Evolutionary conservation across 1,140 invertebrate species (phyloP).

Genomic region (Polypedilum pembai): DNA sequence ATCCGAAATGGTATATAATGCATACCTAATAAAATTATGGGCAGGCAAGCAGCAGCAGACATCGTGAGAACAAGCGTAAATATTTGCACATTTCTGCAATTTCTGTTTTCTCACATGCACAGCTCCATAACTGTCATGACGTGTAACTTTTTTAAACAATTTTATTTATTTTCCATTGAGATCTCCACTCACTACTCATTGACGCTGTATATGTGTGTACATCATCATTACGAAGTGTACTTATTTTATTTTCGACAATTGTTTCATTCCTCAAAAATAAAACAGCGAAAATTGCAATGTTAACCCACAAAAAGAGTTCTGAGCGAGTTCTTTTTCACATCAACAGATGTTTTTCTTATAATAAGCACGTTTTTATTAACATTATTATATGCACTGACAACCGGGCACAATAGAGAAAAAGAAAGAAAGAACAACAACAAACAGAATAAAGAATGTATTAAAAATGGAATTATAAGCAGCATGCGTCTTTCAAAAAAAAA

Average conservation of each 20-base stretch:
- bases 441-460: constrained; percentile 14
- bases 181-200: not conserved
- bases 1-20: constrained; percentile 6
- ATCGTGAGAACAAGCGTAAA: constrained; percentile 24
- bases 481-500: constrained; percentile 3
- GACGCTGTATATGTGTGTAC: not conserved
- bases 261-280: constrained; percentile 4
- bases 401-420: not conserved
- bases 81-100: constrained; percentile 22
- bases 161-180: constrained; percentile 2
- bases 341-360: constrained; percentile 13
- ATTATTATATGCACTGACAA: constrained; percentile 18
- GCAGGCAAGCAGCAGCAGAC: not conserved
- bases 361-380: constrained; percentile 18
- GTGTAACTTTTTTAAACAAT: not conserved
- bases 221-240: constrained; percentile 4
- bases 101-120: not conserved
- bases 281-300: not conserved
- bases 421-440: not conserved
- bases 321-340: not conserved
- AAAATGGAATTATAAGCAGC: constrained; percentile 18
- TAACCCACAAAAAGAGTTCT: not conserved
- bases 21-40: not conserved
- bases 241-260: constrained; percentile 21
- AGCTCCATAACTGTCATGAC: constrained; percentile 26